phyloP scores from a whole-genome alignment of 2,113 vertebrate species.

The Athene cunicularia region DNA sequence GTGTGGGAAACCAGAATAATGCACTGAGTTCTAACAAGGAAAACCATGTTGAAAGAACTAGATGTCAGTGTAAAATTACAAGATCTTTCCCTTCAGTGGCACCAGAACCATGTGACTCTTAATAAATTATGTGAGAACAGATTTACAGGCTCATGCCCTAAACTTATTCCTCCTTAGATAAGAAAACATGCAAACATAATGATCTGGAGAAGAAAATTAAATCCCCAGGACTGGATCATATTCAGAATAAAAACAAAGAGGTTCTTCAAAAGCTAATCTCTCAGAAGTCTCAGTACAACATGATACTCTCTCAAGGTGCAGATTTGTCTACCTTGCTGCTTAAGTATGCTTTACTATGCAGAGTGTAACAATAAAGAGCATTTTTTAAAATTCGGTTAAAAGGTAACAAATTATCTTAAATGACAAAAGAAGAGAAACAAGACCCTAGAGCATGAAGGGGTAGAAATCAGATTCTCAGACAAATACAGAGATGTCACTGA shows the following conservation, averaged over 20 bases:
- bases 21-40: neutral
- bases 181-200: constrained; percentile 40
- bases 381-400: constrained; percentile 6
- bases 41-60: constrained; percentile 9
- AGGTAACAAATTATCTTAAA: constrained; percentile 58
- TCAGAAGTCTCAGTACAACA: constrained; percentile 54
- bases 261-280: constrained; percentile 56
- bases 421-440: constrained; percentile 62
- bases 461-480: constrained; percentile 47
- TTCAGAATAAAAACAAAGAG: constrained; percentile 67
- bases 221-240: constrained; percentile 18
- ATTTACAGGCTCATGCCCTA: constrained; percentile 33
- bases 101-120: neutral
- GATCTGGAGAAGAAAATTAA: constrained; percentile 43
- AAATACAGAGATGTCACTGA: constrained; percentile 18
- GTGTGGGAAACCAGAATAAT: neutral
- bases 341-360: neutral
- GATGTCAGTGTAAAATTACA: neutral
- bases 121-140: constrained; percentile 41
- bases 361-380: constrained; percentile 47
- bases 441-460: constrained; percentile 19
- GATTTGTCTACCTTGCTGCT: constrained; percentile 42
- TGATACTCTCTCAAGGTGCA: constrained; percentile 51
- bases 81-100: neutral
- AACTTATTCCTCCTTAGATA: constrained; percentile 47